A percentile compares a stretch with the other conserved stretches of the same genome.
Evolutionary conservation across 2,888 invertebrate species (phyloP).

Genomic region (Empis stercorea): DNA sequence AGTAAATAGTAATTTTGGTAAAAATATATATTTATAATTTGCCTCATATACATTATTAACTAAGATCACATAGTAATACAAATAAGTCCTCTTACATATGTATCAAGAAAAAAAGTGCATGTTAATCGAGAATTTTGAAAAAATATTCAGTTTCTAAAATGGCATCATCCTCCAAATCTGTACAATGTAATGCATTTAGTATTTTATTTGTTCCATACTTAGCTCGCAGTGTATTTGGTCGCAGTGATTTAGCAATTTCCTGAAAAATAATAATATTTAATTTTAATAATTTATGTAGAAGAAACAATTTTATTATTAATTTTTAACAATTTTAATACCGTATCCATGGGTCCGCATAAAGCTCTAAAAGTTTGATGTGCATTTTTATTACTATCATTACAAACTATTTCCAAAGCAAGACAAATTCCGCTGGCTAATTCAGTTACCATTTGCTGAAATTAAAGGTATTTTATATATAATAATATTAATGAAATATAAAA

Average conservation of each 20-base stretch:
- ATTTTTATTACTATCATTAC: slow-evolving; percentile 41
- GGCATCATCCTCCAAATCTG: slow-evolving; percentile 82
- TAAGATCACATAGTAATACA: too few relatives aligned
- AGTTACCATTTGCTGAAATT: slow-evolving; percentile 59
- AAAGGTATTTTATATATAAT: too few relatives aligned
- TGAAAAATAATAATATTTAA: too few relatives aligned
- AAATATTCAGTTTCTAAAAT: slow-evolving; percentile 69
- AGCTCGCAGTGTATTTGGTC: slow-evolving; percentile 74
- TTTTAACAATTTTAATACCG: too few relatives aligned
- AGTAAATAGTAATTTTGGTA: too few relatives aligned
- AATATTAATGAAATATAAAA: too few relatives aligned
- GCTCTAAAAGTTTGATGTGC: slow-evolving; percentile 63
- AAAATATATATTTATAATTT: too few relatives aligned
- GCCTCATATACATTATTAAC: too few relatives aligned
- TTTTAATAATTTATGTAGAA: too few relatives aligned
- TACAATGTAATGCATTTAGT: slow-evolving; percentile 84
- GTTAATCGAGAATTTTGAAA: slow-evolving; percentile 51
- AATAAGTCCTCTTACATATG: too few relatives aligned
- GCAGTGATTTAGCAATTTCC: slow-evolving; percentile 74
- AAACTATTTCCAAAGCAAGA: slow-evolving; percentile 70
- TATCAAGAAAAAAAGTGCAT: not conserved
- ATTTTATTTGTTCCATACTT: slow-evolving; percentile 70
- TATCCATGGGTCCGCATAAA: slow-evolving; percentile 78
- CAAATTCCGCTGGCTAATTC: slow-evolving; percentile 77
- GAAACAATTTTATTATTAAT: too few relatives aligned